These are phyloP conservation scores for Poliocrania exsul DNA, from an alignment of 2,797 vertebrate species.

Conservation along the genomic window DNA sequence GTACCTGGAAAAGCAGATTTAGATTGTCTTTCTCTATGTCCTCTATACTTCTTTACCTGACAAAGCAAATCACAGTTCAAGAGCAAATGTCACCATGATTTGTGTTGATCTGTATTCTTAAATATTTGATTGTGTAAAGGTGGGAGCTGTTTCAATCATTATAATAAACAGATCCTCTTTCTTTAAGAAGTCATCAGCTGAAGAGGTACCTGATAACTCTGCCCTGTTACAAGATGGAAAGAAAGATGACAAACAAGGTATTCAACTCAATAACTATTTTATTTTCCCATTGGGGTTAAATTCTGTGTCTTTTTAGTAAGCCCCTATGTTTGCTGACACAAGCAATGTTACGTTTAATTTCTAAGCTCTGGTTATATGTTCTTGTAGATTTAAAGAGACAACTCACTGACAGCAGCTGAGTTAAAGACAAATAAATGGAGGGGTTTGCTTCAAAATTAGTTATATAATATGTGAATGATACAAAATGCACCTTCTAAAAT, in stretches of 20 bases:
- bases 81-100: background rate
- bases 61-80: background rate
- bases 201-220: constrained; percentile 72
- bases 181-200: constrained; percentile 71
- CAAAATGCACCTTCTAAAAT: background rate
- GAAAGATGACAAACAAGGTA: constrained; percentile 81
- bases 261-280: background rate
- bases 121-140: background rate
- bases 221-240: constrained; percentile 62
- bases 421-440: background rate
- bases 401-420: background rate
- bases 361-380: background rate
- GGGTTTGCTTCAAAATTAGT: background rate
- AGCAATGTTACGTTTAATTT: background rate
- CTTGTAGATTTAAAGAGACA: background rate
- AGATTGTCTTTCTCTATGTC: background rate
- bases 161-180: constrained; percentile 45
- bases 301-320: background rate
- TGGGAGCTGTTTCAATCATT: background rate
- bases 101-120: background rate
- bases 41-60: background rate
- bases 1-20: background rate
- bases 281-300: background rate
- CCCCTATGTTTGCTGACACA: background rate
- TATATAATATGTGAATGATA: background rate